Percentiles rank a stretch among this genome's conserved stretches.
Evolutionary conservation across 2,888 invertebrate genomes (phyloP).

Genomic region (Leptodirus hochenwartii): DNA sequence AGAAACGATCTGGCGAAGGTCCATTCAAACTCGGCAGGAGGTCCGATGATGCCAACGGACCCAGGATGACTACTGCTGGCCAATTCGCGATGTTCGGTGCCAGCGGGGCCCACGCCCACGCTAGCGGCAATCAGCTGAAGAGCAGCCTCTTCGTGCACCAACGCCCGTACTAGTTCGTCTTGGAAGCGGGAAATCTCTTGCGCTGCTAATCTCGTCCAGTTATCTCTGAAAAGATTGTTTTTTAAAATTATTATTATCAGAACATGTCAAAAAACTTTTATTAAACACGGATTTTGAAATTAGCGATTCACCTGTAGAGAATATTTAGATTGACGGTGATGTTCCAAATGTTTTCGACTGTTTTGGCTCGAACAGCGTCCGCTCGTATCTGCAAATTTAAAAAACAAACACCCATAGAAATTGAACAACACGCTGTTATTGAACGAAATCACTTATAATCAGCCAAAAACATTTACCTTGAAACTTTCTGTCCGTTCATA

Average conservation of each 20-base stretch:
- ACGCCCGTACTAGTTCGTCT: conserved; percentile 5
- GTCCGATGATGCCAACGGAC: too few relatives aligned
- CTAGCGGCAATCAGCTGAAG: too few relatives aligned
- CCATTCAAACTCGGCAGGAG: conserved; percentile 62
- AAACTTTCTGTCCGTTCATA: too few relatives aligned
- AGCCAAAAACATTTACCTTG: too few relatives aligned
- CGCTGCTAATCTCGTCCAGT: conserved; percentile 73
- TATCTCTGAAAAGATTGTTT: too few relatives aligned
- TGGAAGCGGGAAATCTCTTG: conserved; percentile 57
- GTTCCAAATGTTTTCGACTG: conserved; percentile 83
- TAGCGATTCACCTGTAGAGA: conserved; percentile 63
- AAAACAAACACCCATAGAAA: too few relatives aligned
- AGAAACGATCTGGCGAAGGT: conserved; percentile 81
- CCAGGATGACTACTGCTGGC: too few relatives aligned
- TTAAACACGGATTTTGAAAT: too few relatives aligned
- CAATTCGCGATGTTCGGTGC: too few relatives aligned
- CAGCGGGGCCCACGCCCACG: too few relatives aligned
- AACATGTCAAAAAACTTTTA: too few relatives aligned
- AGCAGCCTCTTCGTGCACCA: conserved; percentile 20
- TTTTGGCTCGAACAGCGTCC: conserved; percentile 42
- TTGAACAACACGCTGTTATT: conserved; percentile 27
- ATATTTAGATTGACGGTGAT: conserved; percentile 77
- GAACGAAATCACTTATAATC: conserved; percentile 10
- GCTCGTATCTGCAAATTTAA: conserved; percentile 27
- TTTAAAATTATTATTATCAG: too few relatives aligned